These are phyloP conservation scores for Speoplatyrhinus poulsoni DNA, from an alignment of 2,113 vertebrate species.

Conservation along the genomic window DNA sequence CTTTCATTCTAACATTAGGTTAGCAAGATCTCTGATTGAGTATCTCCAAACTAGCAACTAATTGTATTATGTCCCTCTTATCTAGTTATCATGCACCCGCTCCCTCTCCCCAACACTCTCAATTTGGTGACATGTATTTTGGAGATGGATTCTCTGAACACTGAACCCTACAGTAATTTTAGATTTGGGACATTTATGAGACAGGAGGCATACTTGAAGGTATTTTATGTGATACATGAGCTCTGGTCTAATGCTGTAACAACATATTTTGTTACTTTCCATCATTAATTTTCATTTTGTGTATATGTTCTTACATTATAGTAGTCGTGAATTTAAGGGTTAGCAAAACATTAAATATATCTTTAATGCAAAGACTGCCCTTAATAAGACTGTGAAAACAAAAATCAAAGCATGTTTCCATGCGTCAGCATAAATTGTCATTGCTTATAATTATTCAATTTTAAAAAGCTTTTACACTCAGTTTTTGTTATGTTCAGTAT, in stretches of 20 bases:
- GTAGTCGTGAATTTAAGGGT: slow-evolving; percentile 53
- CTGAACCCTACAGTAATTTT: slow-evolving; percentile 20
- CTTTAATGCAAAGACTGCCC: slow-evolving; percentile 36
- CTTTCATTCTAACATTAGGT: slow-evolving; percentile 54
- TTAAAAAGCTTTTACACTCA: slow-evolving; percentile 21
- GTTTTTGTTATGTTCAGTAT: not conserved
- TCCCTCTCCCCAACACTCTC: not conserved
- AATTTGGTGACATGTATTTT: slow-evolving; percentile 33
- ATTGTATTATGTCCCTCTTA: slow-evolving; percentile 51
- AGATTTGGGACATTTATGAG: slow-evolving; percentile 38
- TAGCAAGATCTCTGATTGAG: slow-evolving; percentile 45
- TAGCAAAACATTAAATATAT: slow-evolving; percentile 43
- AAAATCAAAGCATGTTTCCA: slow-evolving; percentile 29
- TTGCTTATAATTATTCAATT: slow-evolving; percentile 23
- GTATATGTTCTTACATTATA: slow-evolving; percentile 50
- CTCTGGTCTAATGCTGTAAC: slow-evolving; percentile 46
- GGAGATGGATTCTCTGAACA: slow-evolving; percentile 12
- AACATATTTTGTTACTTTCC: slow-evolving; percentile 45
- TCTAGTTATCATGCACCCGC: slow-evolving; percentile 34
- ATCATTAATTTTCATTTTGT: slow-evolving; percentile 4
- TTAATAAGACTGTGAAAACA: slow-evolving; percentile 49
- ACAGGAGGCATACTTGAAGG: slow-evolving; percentile 13
- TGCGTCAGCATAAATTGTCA: slow-evolving; percentile 12
- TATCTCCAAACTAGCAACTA: slow-evolving; percentile 48
- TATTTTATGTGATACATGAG: slow-evolving; percentile 56